A percentile compares a stretch with the other conserved stretches of the same genome.
Evolutionary conservation across 2,888 invertebrate genomes (phyloP).

Genomic region (Yponomeuta evonymella): DNA sequence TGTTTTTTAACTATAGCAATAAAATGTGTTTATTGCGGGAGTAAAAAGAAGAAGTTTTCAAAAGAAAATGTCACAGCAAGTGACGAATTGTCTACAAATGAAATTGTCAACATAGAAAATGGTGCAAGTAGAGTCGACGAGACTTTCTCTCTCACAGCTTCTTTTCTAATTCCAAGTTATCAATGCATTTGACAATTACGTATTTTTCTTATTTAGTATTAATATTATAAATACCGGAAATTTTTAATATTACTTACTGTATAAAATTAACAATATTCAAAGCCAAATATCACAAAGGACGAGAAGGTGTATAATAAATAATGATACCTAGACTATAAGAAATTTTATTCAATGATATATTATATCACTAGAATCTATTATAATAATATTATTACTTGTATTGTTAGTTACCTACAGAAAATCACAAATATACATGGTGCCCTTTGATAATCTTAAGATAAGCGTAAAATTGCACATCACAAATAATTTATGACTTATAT

Average conservation of each 20-base stretch:
- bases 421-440: slow-evolving; percentile 14
- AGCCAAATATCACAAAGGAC: slow-evolving; percentile 63
- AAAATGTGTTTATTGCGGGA: background rate
- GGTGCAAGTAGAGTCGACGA: too few relatives aligned
- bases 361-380: slow-evolving; percentile 45
- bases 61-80: slow-evolving; percentile 30
- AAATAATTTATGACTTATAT: slow-evolving; percentile 12
- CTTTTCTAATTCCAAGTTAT: too few relatives aligned
- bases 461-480: slow-evolving; percentile 10
- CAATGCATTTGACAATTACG: too few relatives aligned
- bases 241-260: background rate
- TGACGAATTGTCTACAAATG: background rate
- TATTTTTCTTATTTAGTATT: background rate
- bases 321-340: background rate
- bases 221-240: slow-evolving; percentile 32
- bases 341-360: slow-evolving; percentile 34
- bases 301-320: slow-evolving; percentile 37
- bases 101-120: background rate
- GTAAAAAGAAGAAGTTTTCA: background rate
- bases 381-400: slow-evolving; percentile 20
- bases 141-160: too few relatives aligned
- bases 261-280: slow-evolving; percentile 31
- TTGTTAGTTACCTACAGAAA: slow-evolving; percentile 15
- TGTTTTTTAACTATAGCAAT: background rate
- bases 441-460: background rate